These are phyloP conservation scores for Gisinianus flammeolus DNA, from an alignment of 2,888 invertebrate genomes.

Conservation along the genomic window DNA sequence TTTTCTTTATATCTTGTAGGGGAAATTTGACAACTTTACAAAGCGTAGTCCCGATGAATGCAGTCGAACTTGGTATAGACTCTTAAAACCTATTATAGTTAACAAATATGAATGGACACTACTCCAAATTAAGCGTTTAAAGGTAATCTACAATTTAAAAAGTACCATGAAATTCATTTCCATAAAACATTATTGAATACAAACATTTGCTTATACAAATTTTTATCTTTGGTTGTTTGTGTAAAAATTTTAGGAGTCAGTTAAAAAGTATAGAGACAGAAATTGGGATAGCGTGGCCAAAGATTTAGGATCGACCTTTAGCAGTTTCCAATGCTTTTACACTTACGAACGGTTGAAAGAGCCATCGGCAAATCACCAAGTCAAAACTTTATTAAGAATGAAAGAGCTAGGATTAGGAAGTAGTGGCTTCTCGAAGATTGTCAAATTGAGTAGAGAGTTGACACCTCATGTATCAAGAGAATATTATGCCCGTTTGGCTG, in stretches of 20 bases:
- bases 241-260: conserved; percentile 13
- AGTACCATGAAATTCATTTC: no score
- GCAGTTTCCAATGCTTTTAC: conserved; percentile 27
- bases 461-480: neutral
- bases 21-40: neutral
- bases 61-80: conserved; percentile 1
- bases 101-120: neutral
- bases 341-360: conserved; percentile 18
- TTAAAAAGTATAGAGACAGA: neutral
- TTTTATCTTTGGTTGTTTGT: neutral
- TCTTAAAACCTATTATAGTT: conserved; percentile 9
- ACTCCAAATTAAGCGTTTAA: conserved; percentile 12
- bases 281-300: conserved; percentile 30
- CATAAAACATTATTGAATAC: neutral
- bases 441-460: conserved; percentile 1
- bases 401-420: neutral
- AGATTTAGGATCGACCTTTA: conserved; percentile 17
- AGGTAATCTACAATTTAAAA: no score
- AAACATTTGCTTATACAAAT: neutral
- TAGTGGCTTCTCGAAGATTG: conserved; percentile 5
- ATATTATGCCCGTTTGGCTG: neutral
- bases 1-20: neutral
- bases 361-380: neutral
- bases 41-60: conserved; percentile 5
- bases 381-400: neutral